phyloP scores from a whole-genome alignment of 2,113 vertebrate genomes.

The Saimiri boliviensis region DNA sequence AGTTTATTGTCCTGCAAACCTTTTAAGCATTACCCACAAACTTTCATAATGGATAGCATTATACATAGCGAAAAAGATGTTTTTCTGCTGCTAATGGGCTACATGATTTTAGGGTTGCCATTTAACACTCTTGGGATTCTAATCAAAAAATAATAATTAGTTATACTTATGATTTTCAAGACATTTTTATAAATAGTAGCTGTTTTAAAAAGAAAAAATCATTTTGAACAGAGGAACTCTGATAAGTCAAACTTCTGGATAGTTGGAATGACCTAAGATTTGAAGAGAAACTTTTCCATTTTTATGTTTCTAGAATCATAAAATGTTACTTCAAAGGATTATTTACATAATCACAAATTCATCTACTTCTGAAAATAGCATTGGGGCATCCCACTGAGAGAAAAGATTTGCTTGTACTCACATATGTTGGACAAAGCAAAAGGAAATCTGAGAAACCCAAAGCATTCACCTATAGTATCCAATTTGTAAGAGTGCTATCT shows the following conservation, averaged over 20 bases:
- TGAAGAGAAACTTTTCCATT: slow-evolving; percentile 22
- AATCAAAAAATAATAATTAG: background rate
- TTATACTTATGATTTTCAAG: background rate
- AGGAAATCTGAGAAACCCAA: slow-evolving; percentile 43
- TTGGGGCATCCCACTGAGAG: slow-evolving; percentile 36
- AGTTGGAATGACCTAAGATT: background rate
- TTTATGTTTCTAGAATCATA: background rate
- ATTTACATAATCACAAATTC: slow-evolving; percentile 64
- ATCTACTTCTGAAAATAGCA: slow-evolving; percentile 58
- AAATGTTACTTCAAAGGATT: slow-evolving; percentile 45
- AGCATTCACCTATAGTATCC: slow-evolving; percentile 43
- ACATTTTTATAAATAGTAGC: background rate
- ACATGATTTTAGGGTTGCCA: background rate
- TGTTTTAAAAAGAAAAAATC: background rate
- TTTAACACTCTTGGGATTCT: background rate
- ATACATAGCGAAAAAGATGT: background rate
- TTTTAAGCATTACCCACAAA: background rate
- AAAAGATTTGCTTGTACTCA: slow-evolving; percentile 38
- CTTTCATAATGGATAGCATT: background rate
- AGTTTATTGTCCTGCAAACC: background rate
- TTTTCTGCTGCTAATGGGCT: background rate
- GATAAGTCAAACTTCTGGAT: background rate
- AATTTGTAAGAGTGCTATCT: slow-evolving; percentile 52
- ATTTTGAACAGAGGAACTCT: background rate
- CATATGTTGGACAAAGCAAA: background rate